Evolutionary conservation across 2,888 invertebrate genomes (phyloP), one percentile per base, ranked within the genome.

Genomic region (Plagodis dolabraria): DNA sequence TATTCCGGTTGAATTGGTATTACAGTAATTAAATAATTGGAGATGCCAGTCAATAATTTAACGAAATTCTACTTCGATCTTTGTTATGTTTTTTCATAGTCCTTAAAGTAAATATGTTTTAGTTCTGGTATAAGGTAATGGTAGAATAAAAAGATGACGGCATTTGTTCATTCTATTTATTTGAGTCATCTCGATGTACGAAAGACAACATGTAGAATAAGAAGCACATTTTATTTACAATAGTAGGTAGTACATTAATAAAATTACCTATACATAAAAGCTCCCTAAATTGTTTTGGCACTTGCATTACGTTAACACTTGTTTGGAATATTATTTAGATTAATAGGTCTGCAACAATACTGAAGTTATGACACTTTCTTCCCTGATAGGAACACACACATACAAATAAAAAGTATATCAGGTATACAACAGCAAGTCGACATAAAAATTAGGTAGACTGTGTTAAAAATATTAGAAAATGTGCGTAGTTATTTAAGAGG

Each of bases 201-300:
- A 83, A 79, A 76, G 80, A 87, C 83, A 86, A 84, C 84, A 87
- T 82, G 79, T 76, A 80, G 72, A 81, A 75, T 81, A 76, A 78
- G 78, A 89, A 89, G 89, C 86, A 69, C 76, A 74, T 77, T 65
- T 75, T 85, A 80, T 86, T 79, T 85, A 83, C 83, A 85, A 67
- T 57, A 66, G 74, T 68, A 74, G 8, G 9, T 51, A 40, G 12
- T 55, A 53, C 47, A 54, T 59, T 54, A 47, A 66, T 72, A 68
- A 71, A 64, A 72, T 69, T 79, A 82, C 82, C 85, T 88, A 85
- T 66, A 65, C n/a, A 62, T 86, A 88, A 76, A 90, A 89, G 86
- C 88, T 89, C 86, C 87, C 89, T 89, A 86, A 84, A 80, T 84
- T 82, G 82, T 82, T 78, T 91, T 91, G 91, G 90, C 91, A 91